Percentiles rank a stretch among this genome's conserved stretches.
These are phyloP conservation scores for Onchidella celtica DNA, from an alignment of 2,888 invertebrate species.

Conservation along the genomic window DNA sequence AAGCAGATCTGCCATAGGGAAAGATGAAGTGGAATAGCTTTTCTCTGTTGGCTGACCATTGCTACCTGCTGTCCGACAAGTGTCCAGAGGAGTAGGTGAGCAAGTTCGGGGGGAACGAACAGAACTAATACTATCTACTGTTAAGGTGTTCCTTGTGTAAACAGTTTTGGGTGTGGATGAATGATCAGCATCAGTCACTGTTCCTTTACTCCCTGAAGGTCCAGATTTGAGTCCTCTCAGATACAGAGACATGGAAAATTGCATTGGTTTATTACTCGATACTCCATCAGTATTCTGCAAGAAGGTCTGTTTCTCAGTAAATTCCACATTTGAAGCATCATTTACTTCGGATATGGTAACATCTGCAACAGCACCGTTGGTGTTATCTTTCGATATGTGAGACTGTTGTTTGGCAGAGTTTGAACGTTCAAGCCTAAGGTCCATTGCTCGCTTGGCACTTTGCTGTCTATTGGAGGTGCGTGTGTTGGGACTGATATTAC, in stretches of 20 bases:
- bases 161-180: neutral
- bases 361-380: neutral
- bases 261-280: no score
- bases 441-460: neutral
- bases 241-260: no score
- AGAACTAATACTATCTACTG: neutral
- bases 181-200: neutral
- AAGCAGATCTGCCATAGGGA: conserved; percentile 51
- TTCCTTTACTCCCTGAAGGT: no score
- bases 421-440: neutral
- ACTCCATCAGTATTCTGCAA: no score
- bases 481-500: no score
- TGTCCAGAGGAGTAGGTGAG: neutral
- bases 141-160: neutral
- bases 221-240: no score
- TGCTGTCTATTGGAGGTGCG: no score
- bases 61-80: neutral
- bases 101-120: neutral
- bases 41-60: neutral
- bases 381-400: neutral
- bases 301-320: no score
- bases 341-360: no score
- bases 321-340: no score
- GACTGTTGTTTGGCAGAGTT: neutral
- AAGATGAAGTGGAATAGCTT: conserved; percentile 12